Conservation (phyloP, 2,888 invertebrate genomes). For the Autographa gamma region DNA sequence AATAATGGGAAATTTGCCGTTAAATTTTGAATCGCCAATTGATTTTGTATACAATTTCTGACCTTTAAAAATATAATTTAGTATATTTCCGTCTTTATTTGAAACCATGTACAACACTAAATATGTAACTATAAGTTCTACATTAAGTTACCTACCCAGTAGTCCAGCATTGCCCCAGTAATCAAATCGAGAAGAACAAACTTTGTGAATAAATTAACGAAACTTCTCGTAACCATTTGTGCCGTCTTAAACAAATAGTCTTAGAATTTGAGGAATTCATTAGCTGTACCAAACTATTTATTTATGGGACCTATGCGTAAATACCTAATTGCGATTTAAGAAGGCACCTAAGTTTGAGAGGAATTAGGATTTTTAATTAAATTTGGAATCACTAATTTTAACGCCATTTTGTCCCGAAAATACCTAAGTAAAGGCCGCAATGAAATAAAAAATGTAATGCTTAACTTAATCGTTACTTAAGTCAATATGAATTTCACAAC, state of each 20-base stretch:
- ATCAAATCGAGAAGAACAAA: conserved; percentile 51
- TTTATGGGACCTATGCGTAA: too few species aligned
- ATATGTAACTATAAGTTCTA: neutral
- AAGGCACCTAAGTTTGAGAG: too few species aligned
- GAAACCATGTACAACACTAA: neutral
- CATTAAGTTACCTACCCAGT: conserved; percentile 2
- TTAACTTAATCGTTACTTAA: too few species aligned
- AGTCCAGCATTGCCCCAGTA: conserved; percentile 23
- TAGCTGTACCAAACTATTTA: conserved; percentile 10
- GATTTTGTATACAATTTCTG: neutral
- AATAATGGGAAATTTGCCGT: neutral
- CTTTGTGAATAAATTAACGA: conserved; percentile 61
- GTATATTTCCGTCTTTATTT: neutral
- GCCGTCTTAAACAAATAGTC: conserved; percentile 45
- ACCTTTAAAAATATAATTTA: neutral
- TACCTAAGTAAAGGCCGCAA: too few species aligned
- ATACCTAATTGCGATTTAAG: too few species aligned
- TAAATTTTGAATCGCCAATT: conserved; percentile 1
- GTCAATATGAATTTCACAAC: neutral
- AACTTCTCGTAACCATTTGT: conserved; percentile 54
- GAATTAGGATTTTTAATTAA: too few species aligned
- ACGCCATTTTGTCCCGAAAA: too few species aligned
- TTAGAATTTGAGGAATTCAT: conserved; percentile 30
- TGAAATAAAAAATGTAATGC: too few species aligned
- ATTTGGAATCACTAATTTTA: too few species aligned